These are phyloP conservation scores for Drosophila lowei DNA, from an alignment of 1,140 invertebrate genomes.

Conservation along the genomic window DNA sequence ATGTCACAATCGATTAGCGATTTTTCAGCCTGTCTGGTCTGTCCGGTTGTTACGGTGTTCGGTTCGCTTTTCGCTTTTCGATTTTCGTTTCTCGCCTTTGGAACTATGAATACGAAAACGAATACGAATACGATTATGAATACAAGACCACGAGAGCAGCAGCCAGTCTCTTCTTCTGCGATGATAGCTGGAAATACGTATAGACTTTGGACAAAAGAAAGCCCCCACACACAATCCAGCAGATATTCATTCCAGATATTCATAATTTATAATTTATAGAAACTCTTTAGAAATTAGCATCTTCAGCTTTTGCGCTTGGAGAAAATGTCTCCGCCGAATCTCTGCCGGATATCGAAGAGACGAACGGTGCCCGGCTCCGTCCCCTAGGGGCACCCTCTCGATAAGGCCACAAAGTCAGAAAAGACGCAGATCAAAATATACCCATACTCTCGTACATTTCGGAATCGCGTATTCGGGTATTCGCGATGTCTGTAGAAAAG, in stretches of 20 bases:
- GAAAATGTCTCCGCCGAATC: slow-evolving; percentile 8
- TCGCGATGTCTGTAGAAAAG: slow-evolving; percentile 43
- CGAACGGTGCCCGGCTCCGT: slow-evolving; percentile 3
- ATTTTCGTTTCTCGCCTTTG: slow-evolving; percentile 11
- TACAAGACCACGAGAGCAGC: no score
- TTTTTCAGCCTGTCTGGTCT: slow-evolving; percentile 41
- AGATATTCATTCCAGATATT: slow-evolving; percentile 5
- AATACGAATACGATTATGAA: no score
- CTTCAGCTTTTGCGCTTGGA: not conserved
- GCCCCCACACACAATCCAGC: not conserved
- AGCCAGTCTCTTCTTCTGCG: not conserved
- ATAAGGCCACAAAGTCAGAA: slow-evolving; percentile 4
- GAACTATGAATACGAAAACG: slow-evolving; percentile 18
- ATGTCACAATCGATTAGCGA: slow-evolving; percentile 58
- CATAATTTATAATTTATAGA: not conserved
- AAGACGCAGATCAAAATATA: slow-evolving; percentile 37
- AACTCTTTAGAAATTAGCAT: slow-evolving; percentile 57
- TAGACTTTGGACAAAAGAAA: slow-evolving; percentile 49
- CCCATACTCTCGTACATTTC: slow-evolving; percentile 8
- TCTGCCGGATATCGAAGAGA: slow-evolving; percentile 36
- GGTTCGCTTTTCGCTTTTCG: slow-evolving; percentile 3
- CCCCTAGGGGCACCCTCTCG: no score
- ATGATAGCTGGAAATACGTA: slow-evolving; percentile 26
- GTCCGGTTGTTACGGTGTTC: no score
- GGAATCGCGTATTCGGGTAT: no score